Base-by-base conservation (phyloP, 2,113 vertebrate genomes). In the Geococcyx californianus region DNA sequence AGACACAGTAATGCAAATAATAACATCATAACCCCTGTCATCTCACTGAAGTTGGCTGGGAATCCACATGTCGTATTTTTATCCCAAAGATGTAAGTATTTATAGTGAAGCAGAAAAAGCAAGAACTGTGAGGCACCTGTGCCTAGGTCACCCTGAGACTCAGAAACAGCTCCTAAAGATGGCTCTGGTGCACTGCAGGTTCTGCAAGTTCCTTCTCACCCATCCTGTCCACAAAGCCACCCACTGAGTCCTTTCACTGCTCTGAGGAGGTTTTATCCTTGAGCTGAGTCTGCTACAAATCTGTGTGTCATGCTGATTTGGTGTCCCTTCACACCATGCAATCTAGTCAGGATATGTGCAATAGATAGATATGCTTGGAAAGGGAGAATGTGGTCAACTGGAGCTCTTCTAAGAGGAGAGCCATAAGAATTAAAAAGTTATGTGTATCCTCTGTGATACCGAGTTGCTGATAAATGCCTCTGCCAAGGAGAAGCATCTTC, bases 401-500 rank as follows among this genome's bases (percentile, higher is more conserved):
- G 36, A 94, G 17, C 25, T 69, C 58, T 72, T 49, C 34, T 52
- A 78, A 76, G 40, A 63, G 40, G 20, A 68, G 12, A 49, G 60
- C 33, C 84, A 21, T 62, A 69, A 87, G 84, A 91, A 67, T 18
- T 1, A 4, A 67, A 93, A 67, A 67, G 19, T 19, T 16, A 56
- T 3, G 1, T 3, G 6, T 24, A 54, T 49, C 24, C 7, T 4
- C 73, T 67, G 64, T 1, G 3, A 49, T 13, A n/a, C 33, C 62
- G 59, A 76, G n/a, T 60, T 82, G 62, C 38, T 93, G 25, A 72
- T 68, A 89, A 92, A 78, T 21, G 4, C 10, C 44, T 82, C 31
- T 73, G 40, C 28, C n/a, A 38, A 69, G 33, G 45, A 90, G 7
- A 20, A 91, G 10, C 36, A 74, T 3, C 54, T 80, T 78, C 54